These are phyloP conservation scores for Aphis gossypii DNA, from an alignment of 1,140 invertebrate species.

Conservation along the genomic window DNA sequence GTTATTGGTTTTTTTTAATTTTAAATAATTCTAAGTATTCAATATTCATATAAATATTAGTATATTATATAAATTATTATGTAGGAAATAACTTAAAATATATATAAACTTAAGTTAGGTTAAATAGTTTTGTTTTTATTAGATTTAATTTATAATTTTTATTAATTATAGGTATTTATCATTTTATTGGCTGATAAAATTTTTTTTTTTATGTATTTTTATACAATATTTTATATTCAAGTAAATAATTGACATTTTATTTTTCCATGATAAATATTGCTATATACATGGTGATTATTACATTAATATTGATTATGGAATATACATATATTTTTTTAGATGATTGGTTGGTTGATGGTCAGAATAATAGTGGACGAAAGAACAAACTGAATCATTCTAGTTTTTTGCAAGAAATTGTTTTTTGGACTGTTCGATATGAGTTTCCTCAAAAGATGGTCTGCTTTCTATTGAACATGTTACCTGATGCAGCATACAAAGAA, in stretches of 20 bases:
- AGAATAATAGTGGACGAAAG: conserved; percentile 65
- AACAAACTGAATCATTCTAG: conserved; percentile 77
- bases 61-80: neutral
- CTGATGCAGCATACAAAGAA: conserved; percentile 94
- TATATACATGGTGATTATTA: neutral
- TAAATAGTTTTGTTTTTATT: too few relatives aligned
- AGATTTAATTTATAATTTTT: neutral
- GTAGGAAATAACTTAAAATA: neutral
- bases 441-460: conserved; percentile 97
- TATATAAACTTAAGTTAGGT: neutral
- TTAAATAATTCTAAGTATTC: neutral
- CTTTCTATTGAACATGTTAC: conserved; percentile 93
- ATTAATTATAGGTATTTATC: neutral
- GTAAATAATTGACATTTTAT: too few relatives aligned
- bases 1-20: neutral
- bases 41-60: neutral
- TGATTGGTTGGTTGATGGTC: neutral
- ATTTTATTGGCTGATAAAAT: neutral
- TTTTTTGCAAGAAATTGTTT: conserved; percentile 93
- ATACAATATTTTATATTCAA: neutral
- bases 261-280: neutral
- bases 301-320: neutral
- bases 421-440: conserved; percentile 97
- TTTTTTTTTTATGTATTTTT: neutral
- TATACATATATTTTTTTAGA: neutral